A percentile compares a stretch with the other conserved stretches of the same genome.
Evolutionary conservation across 2,888 invertebrate species (phyloP).

Genomic region (Caradrina clavipalpis): DNA sequence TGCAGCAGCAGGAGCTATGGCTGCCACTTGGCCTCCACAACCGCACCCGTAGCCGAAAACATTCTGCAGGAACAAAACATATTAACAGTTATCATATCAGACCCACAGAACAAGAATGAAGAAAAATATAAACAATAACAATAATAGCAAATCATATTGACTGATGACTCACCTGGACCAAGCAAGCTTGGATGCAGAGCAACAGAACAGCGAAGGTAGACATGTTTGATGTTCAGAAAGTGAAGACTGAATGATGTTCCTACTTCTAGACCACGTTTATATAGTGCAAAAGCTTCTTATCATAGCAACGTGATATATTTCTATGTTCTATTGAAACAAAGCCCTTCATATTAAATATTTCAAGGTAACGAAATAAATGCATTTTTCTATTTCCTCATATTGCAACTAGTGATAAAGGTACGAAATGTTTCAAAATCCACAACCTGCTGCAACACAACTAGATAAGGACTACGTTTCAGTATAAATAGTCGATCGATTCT

Average conservation of each 20-base stretch:
- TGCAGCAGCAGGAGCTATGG: neutral
- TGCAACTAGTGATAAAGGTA: constrained; percentile 13
- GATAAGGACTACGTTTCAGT: constrained; percentile 32
- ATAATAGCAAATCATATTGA: too few relatives aligned
- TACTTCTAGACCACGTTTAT: constrained; percentile 13
- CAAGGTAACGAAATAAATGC: neutral
- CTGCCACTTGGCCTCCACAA: neutral
- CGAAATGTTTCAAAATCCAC: constrained; percentile 1
- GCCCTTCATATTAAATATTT: constrained; percentile 4
- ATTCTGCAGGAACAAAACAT: constrained; percentile 2
- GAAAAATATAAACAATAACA: too few relatives aligned
- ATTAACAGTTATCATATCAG: too few relatives aligned
- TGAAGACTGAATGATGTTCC: constrained; percentile 40
- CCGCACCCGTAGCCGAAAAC: constrained; percentile 2
- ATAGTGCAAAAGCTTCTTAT: constrained; percentile 26
- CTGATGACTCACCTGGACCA: constrained; percentile 66
- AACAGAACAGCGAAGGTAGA: constrained; percentile 66
- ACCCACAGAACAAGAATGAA: too few relatives aligned
- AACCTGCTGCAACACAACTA: neutral
- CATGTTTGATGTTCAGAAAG: constrained; percentile 58
- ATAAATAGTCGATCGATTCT: constrained; percentile 33
- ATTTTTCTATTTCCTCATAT: constrained; percentile 17
- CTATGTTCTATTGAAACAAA: constrained; percentile 3
- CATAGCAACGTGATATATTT: constrained; percentile 5
- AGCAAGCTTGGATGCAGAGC: constrained; percentile 70